phyloP scores from a whole-genome alignment of 1,140 invertebrate genomes.

The Globodera rostochiensis region DNA sequence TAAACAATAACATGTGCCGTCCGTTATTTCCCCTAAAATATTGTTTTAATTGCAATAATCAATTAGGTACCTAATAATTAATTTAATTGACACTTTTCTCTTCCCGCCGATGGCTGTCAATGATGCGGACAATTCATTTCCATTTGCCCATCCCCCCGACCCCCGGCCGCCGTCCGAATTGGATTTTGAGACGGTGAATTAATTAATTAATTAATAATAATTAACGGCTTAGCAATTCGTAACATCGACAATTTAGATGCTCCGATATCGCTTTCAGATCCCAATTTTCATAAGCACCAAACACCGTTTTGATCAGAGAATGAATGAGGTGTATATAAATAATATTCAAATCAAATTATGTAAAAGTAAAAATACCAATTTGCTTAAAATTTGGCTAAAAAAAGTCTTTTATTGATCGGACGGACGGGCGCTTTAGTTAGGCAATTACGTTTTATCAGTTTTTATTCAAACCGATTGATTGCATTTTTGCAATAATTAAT shows the following conservation, averaged over 20 bases:
- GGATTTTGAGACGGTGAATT: neutral
- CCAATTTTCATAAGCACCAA: neutral
- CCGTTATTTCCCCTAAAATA: neutral
- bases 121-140: neutral
- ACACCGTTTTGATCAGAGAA: neutral
- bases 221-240: neutral
- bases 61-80: neutral
- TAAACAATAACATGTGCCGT: neutral
- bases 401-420: no score
- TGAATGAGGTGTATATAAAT: neutral
- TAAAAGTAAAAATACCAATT: no score
- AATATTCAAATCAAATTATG: neutral
- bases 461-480: no score
- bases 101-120: neutral
- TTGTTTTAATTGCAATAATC: neutral
- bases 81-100: neutral
- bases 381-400: no score
- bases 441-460: no score
- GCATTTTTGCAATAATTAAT: no score
- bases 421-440: no score
- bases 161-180: neutral
- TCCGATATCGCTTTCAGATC: neutral
- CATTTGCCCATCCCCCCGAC: neutral
- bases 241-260: neutral
- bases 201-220: neutral